These are phyloP conservation scores for Sinhomidia bicolor DNA, from an alignment of 2,888 invertebrate species.

Conservation along the genomic window DNA sequence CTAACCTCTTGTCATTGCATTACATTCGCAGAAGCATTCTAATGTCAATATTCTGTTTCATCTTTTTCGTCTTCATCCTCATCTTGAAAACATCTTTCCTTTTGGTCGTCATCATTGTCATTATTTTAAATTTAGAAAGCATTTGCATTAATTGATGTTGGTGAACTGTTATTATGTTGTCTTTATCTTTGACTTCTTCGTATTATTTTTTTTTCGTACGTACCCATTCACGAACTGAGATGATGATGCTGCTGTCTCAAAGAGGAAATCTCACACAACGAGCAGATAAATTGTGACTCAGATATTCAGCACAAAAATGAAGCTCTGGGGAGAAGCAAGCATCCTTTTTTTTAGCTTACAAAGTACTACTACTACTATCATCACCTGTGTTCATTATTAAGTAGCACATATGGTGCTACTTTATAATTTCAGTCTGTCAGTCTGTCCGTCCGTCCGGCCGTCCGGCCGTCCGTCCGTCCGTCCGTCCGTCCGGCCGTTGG, in stretches of 20 bases:
- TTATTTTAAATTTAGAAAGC: constrained; percentile 78
- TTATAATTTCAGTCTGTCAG: too few relatives aligned
- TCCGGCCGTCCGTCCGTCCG: too few relatives aligned
- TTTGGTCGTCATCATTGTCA: constrained; percentile 52
- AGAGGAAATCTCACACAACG: constrained; percentile 53
- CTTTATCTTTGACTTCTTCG: background rate
- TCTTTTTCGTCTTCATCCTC: constrained; percentile 18
- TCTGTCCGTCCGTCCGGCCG: too few relatives aligned
- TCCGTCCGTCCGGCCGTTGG: too few relatives aligned
- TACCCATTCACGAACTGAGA: background rate
- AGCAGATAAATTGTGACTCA: too few relatives aligned
- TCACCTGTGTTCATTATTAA: too few relatives aligned
- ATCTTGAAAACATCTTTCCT: constrained; percentile 11
- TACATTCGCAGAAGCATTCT: constrained; percentile 48
- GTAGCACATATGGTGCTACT: too few relatives aligned
- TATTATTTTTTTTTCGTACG: constrained; percentile 1
- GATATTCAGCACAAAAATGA: too few relatives aligned
- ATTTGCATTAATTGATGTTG: constrained; percentile 79
- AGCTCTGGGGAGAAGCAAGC: too few relatives aligned
- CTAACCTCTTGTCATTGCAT: background rate
- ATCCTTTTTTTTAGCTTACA: too few relatives aligned
- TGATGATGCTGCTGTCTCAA: background rate
- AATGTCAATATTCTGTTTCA: constrained; percentile 39
- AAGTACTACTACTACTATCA: too few relatives aligned
- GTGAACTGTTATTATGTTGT: constrained; percentile 66